A percentile compares a stretch with the other conserved stretches of the same genome.
Conservation (phyloP, 2,113 vertebrate genomes). For the Pungitius pungitius region DNA sequence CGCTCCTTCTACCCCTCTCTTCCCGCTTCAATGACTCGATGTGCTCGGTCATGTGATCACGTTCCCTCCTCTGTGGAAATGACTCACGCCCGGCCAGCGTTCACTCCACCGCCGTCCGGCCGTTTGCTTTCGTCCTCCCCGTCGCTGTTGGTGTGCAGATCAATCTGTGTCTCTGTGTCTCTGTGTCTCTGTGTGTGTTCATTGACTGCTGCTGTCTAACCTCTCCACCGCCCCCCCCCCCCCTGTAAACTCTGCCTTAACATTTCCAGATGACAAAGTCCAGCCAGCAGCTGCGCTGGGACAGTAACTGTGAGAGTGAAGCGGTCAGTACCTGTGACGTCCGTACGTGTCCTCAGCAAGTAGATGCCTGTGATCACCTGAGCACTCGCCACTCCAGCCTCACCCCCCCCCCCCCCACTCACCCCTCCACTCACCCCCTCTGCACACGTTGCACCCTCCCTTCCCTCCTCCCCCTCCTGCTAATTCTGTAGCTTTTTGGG, state of each 20-base stretch:
- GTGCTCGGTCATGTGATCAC: neutral
- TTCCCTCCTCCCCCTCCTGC: neutral
- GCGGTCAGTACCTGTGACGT: slow-evolving; percentile 88
- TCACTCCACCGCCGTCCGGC: too few relatives aligned
- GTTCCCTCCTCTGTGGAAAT: slow-evolving; percentile 1
- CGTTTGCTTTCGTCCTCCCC: too few relatives aligned
- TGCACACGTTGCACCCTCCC: slow-evolving; percentile 22
- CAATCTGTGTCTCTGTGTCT: too few relatives aligned
- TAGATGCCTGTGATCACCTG: slow-evolving; percentile 28
- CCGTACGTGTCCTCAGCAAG: slow-evolving; percentile 10
- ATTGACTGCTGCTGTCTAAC: slow-evolving; percentile 79
- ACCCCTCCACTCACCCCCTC: neutral
- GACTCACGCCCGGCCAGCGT: too few relatives aligned
- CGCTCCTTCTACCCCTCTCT: slow-evolving; percentile 1
- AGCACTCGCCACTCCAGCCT: slow-evolving; percentile 13
- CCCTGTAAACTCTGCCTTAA: slow-evolving; percentile 85
- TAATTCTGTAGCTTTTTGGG: slow-evolving; percentile 31
- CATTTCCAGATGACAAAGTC: slow-evolving; percentile 96
- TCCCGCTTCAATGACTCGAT: slow-evolving; percentile 1
- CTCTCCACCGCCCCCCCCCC: slow-evolving; percentile 56
- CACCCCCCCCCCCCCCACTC: slow-evolving; percentile 1
- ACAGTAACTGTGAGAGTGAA: slow-evolving; percentile 95
- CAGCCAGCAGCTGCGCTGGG: slow-evolving; percentile 91
- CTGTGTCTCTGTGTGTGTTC: slow-evolving; percentile 20
- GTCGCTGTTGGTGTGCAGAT: too few relatives aligned